These are phyloP conservation scores for Junco hyemalis DNA, from an alignment of 2,113 vertebrate genomes.

Conservation along the genomic window DNA sequence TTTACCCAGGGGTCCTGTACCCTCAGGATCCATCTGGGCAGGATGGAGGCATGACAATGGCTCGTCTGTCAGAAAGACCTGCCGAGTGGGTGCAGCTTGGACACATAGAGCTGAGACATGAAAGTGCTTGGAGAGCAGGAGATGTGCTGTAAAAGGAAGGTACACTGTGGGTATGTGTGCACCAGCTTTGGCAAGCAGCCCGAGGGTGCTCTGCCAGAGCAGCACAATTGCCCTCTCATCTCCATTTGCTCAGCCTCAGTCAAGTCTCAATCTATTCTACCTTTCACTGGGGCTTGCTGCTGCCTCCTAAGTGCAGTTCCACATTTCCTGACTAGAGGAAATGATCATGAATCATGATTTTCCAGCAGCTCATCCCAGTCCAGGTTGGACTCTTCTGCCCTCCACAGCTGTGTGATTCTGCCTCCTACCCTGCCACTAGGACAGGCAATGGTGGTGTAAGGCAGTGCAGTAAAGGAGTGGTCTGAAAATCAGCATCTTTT, in stretches of 20 bases:
- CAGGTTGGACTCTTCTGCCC: accelerated
- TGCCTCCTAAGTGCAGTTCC: neutral
- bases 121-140: neutral
- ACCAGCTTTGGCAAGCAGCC: neutral
- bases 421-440: neutral
- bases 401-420: neutral
- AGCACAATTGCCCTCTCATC: neutral
- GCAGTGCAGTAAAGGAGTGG: neutral
- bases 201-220: neutral
- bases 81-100: neutral
- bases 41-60: neutral
- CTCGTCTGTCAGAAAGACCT: neutral
- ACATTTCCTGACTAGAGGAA: neutral
- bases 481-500: neutral
- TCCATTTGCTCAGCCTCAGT: neutral
- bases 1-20: neutral
- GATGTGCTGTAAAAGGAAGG: neutral
- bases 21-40: neutral
- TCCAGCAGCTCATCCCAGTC: neutral
- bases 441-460: neutral
- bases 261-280: neutral
- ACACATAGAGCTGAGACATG: neutral
- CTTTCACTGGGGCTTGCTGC: neutral
- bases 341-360: neutral
- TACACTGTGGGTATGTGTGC: accelerated